A percentile compares a stretch with the other conserved stretches of the same genome.
Conservation (phyloP, 2,113 vertebrate genomes). For the Hystrix brachyura region DNA sequence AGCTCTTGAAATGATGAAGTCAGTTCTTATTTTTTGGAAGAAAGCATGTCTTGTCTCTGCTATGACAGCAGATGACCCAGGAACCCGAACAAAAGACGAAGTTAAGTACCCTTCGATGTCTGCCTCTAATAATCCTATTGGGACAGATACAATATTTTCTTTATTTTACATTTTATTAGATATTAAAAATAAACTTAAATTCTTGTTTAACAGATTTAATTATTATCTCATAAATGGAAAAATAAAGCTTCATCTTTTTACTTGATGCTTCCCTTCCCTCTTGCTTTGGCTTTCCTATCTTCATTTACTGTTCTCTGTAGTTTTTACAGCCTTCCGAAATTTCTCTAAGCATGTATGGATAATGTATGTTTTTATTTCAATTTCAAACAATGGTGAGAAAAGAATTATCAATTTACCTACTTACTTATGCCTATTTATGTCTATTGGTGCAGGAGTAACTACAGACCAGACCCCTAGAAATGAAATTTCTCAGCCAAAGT, state of each 20-base stretch:
- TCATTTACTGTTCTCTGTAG: too few relatives aligned
- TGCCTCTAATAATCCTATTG: background rate
- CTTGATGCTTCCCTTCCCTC: background rate
- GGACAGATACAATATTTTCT: background rate
- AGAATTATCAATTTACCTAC: background rate
- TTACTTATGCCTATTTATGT: background rate
- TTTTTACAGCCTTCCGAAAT: background rate
- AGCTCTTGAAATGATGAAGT: background rate
- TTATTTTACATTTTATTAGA: background rate
- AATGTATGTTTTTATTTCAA: background rate
- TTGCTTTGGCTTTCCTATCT: background rate
- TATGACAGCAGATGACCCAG: background rate
- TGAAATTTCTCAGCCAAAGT: background rate
- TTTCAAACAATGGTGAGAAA: slow-evolving; percentile 34
- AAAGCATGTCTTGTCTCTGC: background rate
- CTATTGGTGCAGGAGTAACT: background rate
- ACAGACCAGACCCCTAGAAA: background rate
- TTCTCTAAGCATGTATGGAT: background rate
- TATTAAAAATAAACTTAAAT: slow-evolving; percentile 19
- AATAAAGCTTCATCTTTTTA: background rate
- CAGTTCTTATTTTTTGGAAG: background rate
- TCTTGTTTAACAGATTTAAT: background rate
- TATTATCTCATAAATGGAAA: background rate
- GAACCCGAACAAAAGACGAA: background rate
- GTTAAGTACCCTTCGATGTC: background rate